These are phyloP conservation scores for Sebastes minor DNA, from an alignment of 2,797 vertebrate genomes.

Conservation along the genomic window DNA sequence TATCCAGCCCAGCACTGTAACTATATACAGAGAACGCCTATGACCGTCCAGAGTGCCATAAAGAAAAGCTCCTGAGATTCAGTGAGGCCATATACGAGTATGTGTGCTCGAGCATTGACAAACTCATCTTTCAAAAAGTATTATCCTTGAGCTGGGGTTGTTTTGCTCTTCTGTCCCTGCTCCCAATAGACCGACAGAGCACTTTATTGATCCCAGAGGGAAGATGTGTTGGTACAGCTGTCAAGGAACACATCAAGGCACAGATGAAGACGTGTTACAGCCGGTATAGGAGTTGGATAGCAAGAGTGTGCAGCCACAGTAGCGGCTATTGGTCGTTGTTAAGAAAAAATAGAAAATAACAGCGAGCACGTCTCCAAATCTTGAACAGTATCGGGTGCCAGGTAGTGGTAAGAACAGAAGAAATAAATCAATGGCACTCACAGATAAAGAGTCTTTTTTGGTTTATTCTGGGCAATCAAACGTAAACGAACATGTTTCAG, in stretches of 20 bases:
- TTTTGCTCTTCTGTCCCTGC: conserved; percentile 14
- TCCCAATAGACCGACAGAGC: not conserved
- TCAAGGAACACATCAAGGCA: not conserved
- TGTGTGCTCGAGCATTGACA: not conserved
- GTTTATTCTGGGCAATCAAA: too few relatives aligned
- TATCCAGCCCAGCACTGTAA: not conserved
- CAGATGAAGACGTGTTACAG: not conserved
- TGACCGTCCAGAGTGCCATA: conserved; percentile 31
- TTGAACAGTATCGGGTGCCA: too few relatives aligned
- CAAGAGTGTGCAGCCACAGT: not conserved
- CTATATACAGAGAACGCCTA: not conserved
- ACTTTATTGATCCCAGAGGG: conserved; percentile 17
- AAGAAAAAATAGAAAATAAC: not conserved
- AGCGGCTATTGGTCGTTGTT: not conserved
- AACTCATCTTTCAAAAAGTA: conserved; percentile 9
- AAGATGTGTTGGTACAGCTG: conserved; percentile 4
- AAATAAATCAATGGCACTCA: too few relatives aligned
- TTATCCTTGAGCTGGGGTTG: conserved; percentile 19
- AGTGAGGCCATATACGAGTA: not conserved
- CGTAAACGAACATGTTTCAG: too few relatives aligned
- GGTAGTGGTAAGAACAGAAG: too few relatives aligned
- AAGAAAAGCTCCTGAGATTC: conserved; percentile 30
- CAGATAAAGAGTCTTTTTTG: too few relatives aligned
- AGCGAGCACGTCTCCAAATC: too few relatives aligned
- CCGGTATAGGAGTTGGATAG: not conserved